Evolutionary conservation across 2,888 invertebrate genomes (phyloP).

Genomic region (Lucinisca nassula): DNA sequence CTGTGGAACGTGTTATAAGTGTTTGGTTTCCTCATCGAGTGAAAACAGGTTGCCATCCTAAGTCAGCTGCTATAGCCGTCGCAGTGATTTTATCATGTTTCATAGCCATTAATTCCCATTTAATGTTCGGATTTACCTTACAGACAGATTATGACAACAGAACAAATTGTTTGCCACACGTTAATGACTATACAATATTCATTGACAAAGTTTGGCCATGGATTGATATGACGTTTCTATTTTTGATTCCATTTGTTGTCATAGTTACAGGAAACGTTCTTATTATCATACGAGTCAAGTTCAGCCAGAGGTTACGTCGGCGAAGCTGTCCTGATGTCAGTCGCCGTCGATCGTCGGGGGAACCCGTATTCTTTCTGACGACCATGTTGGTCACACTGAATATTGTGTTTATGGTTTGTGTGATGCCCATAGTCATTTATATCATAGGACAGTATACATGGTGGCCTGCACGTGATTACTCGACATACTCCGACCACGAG

Average conservation of each 20-base stretch:
- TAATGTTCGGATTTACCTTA: background rate
- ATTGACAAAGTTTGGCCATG: slow-evolving; percentile 21
- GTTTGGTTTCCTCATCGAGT: slow-evolving; percentile 13
- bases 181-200: background rate
- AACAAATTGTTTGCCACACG: background rate
- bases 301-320: background rate
- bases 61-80: background rate
- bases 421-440: background rate
- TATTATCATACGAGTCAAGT: background rate
- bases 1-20: slow-evolving; percentile 7
- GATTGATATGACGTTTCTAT: slow-evolving; percentile 10
- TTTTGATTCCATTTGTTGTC: background rate
- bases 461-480: background rate
- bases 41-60: background rate
- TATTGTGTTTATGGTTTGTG: slow-evolving; percentile 20
- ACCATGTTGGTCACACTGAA: slow-evolving; percentile 25
- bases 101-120: background rate
- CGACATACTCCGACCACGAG: background rate
- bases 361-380: slow-evolving; percentile 1
- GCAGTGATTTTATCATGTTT: background rate
- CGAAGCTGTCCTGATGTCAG: background rate
- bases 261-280: background rate
- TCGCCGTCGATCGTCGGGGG: background rate
- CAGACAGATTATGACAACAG: background rate
- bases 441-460: slow-evolving; percentile 6